Percentiles rank a stretch among this genome's conserved stretches.
These are phyloP conservation scores for Oncorhynchus kisutch DNA, from an alignment of 2,113 vertebrate genomes.

Conservation along the genomic window DNA sequence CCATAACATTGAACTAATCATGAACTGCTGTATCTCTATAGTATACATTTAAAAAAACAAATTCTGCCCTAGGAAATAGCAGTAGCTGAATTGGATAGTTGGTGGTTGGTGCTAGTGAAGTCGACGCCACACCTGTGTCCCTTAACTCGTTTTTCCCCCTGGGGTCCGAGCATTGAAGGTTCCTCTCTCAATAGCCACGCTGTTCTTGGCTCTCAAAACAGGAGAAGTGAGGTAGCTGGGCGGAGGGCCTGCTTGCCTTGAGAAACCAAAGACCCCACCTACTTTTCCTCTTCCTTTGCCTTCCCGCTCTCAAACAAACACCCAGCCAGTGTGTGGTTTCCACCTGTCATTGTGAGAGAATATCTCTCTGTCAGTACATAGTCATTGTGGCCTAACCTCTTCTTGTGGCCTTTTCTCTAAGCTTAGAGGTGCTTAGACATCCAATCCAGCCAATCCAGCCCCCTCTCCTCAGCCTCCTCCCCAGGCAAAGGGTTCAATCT, in stretches of 20 bases:
- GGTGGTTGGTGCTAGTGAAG: conserved; percentile 39
- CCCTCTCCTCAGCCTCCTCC: background rate
- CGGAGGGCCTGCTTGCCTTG: conserved; percentile 31
- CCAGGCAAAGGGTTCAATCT: background rate
- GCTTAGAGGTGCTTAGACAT: background rate
- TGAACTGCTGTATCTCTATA: too few relatives aligned
- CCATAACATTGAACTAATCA: too few relatives aligned
- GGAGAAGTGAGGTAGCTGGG: conserved; percentile 54
- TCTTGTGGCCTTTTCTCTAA: too few relatives aligned
- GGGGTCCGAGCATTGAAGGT: conserved; percentile 41
- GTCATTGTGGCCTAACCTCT: background rate
- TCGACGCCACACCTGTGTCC: conserved; percentile 59
- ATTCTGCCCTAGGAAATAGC: background rate
- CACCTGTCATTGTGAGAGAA: background rate
- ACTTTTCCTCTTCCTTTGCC: background rate
- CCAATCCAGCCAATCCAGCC: background rate
- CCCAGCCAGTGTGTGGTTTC: background rate
- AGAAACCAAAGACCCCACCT: conserved; percentile 19
- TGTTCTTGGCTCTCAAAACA: conserved; percentile 70
- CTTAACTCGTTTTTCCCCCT: conserved; percentile 7
- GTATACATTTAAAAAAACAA: too few relatives aligned
- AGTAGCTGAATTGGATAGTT: background rate
- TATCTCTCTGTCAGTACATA: background rate
- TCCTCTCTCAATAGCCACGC: conserved; percentile 52
- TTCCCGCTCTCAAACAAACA: background rate